phyloP scores from a whole-genome alignment of 2,797 vertebrate species.

The Echiichthys vipera region DNA sequence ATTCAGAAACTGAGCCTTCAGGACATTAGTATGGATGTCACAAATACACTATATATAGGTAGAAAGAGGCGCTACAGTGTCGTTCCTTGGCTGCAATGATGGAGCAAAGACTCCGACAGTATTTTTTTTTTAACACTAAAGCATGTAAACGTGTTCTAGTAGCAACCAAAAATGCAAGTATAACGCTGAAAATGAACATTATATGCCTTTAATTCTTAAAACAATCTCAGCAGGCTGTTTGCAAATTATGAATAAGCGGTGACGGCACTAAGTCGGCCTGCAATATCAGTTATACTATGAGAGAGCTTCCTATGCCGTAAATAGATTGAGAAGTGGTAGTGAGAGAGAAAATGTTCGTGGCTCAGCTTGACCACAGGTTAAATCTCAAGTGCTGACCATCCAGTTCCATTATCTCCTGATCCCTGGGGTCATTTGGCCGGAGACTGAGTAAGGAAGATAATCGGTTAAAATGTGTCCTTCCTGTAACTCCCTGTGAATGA shows the following conservation, averaged over 20 bases:
- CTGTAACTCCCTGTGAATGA: neutral
- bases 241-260: slow-evolving; percentile 5
- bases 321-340: slow-evolving; percentile 36
- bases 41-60: no score
- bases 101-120: no score
- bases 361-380: slow-evolving; percentile 41
- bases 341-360: slow-evolving; percentile 33
- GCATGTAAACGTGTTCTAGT: no score
- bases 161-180: no score
- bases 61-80: no score
- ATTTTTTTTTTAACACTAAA: no score
- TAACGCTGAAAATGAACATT: no score
- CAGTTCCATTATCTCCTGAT: slow-evolving; percentile 33
- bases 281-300: slow-evolving; percentile 2
- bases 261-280: neutral
- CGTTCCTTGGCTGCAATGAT: no score
- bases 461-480: neutral
- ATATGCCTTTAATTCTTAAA: no score
- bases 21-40: no score
- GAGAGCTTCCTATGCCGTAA: slow-evolving; percentile 17
- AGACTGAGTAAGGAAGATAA: slow-evolving; percentile 8
- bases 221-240: neutral
- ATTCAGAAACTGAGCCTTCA: no score
- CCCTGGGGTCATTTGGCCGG: slow-evolving; percentile 20
- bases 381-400: slow-evolving; percentile 26